Evolutionary conservation across 1,140 invertebrate genomes (phyloP).

Genomic region (Cecropterus lyciades): DNA sequence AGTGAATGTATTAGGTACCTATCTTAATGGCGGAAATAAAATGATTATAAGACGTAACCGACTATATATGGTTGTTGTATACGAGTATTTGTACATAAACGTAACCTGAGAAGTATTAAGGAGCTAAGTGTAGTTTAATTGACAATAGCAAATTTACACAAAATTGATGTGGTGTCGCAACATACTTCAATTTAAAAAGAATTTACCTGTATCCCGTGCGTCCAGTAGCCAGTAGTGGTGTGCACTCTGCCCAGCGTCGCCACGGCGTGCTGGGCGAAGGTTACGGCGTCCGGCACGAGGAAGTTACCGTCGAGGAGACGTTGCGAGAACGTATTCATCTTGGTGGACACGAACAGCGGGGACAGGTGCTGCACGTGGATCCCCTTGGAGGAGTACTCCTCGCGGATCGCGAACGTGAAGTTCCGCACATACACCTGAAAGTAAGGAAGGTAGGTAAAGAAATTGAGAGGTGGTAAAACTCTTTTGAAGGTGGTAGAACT

Average conservation of each 20-base stretch:
- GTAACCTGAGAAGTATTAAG: too few relatives aligned
- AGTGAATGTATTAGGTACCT: too few relatives aligned
- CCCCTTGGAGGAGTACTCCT: conserved; percentile 90
- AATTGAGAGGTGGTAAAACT: not conserved
- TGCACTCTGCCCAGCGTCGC: conserved; percentile 91
- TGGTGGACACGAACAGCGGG: conserved; percentile 94
- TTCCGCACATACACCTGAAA: conserved; percentile 88
- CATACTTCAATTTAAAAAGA: too few relatives aligned
- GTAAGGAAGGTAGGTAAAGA: too few relatives aligned
- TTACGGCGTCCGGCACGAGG: conserved; percentile 91
- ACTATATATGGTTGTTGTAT: too few relatives aligned
- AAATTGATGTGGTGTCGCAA: too few relatives aligned
- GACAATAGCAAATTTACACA: too few relatives aligned
- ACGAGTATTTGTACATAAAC: too few relatives aligned
- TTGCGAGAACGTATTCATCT: conserved; percentile 94
- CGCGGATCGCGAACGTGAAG: conserved; percentile 91
- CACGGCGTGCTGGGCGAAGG: conserved; percentile 92
- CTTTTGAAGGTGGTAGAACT: too few relatives aligned
- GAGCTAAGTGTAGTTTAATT: too few relatives aligned
- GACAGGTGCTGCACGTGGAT: conserved; percentile 93
- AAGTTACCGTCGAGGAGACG: conserved; percentile 89
- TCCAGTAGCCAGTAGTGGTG: conserved; percentile 94
- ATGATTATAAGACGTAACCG: too few relatives aligned
- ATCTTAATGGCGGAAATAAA: too few relatives aligned
- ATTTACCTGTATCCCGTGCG: conserved; percentile 91